phyloP scores from a whole-genome alignment of 2,797 vertebrate species.

The Fistularia tabacaria region DNA sequence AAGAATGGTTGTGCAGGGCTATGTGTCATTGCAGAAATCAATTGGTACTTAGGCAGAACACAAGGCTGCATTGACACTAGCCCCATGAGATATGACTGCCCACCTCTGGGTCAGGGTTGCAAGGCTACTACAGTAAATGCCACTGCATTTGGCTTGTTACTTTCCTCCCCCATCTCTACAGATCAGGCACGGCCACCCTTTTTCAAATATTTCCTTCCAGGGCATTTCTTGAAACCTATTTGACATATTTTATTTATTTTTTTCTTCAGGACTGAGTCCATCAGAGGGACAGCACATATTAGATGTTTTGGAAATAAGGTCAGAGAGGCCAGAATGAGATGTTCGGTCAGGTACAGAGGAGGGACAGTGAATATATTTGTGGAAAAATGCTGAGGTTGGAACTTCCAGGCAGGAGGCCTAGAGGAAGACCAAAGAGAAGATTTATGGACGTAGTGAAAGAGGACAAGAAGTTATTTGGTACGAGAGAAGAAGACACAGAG shows the following conservation, averaged over 20 bases:
- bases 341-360: no score
- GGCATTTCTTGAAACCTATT: constrained; percentile 46
- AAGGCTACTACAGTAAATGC: constrained; percentile 17
- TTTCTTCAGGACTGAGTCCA: no score
- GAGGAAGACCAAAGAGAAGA: no score
- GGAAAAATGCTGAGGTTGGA: no score
- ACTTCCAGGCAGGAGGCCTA: no score
- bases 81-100: constrained; percentile 49
- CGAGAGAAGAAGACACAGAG: no score
- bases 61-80: constrained; percentile 53
- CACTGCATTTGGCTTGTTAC: constrained; percentile 22
- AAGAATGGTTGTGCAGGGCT: constrained; percentile 37
- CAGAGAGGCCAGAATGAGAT: no score
- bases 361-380: no score
- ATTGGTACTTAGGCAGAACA: constrained; percentile 62
- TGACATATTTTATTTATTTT: constrained; percentile 51
- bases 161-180: not conserved
- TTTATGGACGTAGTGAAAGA: no score
- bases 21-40: constrained; percentile 62
- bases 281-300: no score
- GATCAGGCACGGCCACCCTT: constrained; percentile 47
- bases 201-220: constrained; percentile 59
- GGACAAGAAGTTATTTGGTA: no score
- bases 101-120: constrained; percentile 39
- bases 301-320: no score